Evolutionary conservation across 2,888 invertebrate genomes (phyloP), one percentile per base, ranked within the genome.

Genomic region (Agrilus biguttatus): DNA sequence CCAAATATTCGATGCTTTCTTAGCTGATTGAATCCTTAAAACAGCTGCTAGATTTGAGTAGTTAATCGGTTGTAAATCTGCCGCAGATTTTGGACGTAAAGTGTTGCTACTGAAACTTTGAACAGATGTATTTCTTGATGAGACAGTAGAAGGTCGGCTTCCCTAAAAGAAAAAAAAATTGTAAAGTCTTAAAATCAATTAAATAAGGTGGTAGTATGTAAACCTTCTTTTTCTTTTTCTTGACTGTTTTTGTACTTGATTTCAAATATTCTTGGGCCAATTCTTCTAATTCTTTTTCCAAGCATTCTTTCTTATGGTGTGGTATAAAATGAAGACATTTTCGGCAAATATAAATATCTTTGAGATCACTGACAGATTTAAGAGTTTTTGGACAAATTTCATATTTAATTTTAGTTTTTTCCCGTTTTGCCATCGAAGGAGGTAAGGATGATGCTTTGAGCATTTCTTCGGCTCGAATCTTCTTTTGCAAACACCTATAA

Each of bases 401-500:
- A 28, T 57, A 53, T 48, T 59, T 62, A 14, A 55, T 53, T 42
- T 53, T 55, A 5, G 51, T 54, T 50, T 58, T 61, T 51, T 81
- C 80, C 23, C 81, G 66, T 41, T 75, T 69, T 0, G 77, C 79
- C 79, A 81, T 81, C 2, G 75, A 74, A 0, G 79, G 78, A 1
- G 83, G 83, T 45, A 78, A 66, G 33, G 74, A 76, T 0, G 83
- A 73, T 1, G 71, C 71, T 46, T 74, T 74, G 40, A 83, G 61
- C 70, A 83, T 68, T 61, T 83, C 82, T 51, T 80, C 79, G 0
- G 83, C 75, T 45, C 83, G 68, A 33, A 83, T 74, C 54, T 76
- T 77, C 51, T 78, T 77, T 54, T 78, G 78, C 53, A 82, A 67
- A 14, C 73, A 69, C 49, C 79, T 78, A 49, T 19, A 58, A 55